Percentiles rank a stretch among this genome's conserved stretches.
Conservation (phyloP, 2,113 vertebrate species). For the Ahaetulla prasina region DNA sequence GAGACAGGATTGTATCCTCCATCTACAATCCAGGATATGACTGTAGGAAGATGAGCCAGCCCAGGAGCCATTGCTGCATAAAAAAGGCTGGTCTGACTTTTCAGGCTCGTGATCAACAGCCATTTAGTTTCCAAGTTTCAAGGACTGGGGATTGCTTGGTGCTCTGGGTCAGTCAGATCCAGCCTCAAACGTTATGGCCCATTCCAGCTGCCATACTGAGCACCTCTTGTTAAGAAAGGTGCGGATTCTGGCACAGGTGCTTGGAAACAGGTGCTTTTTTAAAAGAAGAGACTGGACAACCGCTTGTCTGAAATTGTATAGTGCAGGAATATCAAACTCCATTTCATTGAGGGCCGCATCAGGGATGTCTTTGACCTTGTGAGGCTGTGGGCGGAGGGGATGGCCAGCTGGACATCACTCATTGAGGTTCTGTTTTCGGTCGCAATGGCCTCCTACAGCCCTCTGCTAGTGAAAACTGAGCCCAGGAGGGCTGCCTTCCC, state of each 20-base stretch:
- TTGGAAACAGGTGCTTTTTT: background rate
- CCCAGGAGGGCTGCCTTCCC: no score
- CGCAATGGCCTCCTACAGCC: no score
- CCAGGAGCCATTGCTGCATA: background rate
- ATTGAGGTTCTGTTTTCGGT: no score
- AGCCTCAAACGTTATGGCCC: background rate
- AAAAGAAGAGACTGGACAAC: no score
- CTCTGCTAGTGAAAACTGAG: no score
- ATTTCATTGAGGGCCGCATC: no score
- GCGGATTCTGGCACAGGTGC: background rate
- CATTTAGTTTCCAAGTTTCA: background rate
- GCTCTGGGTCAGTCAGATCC: background rate
- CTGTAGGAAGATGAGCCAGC: background rate
- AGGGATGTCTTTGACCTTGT: no score
- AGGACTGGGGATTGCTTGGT: background rate
- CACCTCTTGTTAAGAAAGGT: background rate
- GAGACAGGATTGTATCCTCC: background rate
- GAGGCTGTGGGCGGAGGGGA: no score
- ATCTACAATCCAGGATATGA: background rate
- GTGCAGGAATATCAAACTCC: no score
- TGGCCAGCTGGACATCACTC: no score
- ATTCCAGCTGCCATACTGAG: background rate
- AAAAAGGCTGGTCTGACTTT: background rate
- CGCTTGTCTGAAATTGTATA: background rate
- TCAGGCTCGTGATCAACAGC: background rate